phyloP scores from a whole-genome alignment of 2,888 invertebrate genomes.

The Mamestra brassicae region DNA sequence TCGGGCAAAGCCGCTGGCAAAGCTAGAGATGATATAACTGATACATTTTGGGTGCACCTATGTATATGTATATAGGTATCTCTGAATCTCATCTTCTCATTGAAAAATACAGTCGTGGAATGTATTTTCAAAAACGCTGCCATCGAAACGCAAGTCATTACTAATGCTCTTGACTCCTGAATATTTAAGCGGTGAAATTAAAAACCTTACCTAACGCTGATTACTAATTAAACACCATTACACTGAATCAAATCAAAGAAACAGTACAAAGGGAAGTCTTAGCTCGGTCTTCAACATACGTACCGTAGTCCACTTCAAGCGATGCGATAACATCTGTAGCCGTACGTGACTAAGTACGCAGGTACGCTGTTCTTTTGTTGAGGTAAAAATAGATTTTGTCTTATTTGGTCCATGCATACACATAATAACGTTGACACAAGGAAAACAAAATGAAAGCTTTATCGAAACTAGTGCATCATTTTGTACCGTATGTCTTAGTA shows the following conservation, averaged over 20 bases:
- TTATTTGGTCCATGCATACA: not conserved
- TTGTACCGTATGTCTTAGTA: too few species aligned
- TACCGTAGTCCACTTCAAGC: slow-evolving; percentile 12
- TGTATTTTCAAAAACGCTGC: too few species aligned
- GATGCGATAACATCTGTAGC: slow-evolving; percentile 25
- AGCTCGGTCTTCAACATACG: slow-evolving; percentile 8
- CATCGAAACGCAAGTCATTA: too few species aligned
- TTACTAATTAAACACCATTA: not conserved
- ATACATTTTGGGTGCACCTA: too few species aligned
- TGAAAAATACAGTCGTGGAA: too few species aligned
- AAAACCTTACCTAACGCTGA: not conserved
- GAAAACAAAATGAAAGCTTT: not conserved
- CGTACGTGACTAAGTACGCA: slow-evolving; percentile 27
- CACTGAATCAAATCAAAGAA: slow-evolving; percentile 9
- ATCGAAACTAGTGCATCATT: too few species aligned
- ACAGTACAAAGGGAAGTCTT: slow-evolving; percentile 1
- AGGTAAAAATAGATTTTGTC: slow-evolving; percentile 13
- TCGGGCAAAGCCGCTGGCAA: too few species aligned
- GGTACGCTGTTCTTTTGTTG: slow-evolving; percentile 8
- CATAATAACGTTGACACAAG: not conserved
- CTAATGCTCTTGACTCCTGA: not conserved
- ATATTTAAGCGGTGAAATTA: not conserved
- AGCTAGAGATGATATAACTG: too few species aligned
- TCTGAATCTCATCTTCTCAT: too few species aligned
- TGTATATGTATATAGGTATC: too few species aligned